Base-by-base conservation (phyloP, 2,888 invertebrate genomes). In the Pristionchus entomophagus region DNA sequence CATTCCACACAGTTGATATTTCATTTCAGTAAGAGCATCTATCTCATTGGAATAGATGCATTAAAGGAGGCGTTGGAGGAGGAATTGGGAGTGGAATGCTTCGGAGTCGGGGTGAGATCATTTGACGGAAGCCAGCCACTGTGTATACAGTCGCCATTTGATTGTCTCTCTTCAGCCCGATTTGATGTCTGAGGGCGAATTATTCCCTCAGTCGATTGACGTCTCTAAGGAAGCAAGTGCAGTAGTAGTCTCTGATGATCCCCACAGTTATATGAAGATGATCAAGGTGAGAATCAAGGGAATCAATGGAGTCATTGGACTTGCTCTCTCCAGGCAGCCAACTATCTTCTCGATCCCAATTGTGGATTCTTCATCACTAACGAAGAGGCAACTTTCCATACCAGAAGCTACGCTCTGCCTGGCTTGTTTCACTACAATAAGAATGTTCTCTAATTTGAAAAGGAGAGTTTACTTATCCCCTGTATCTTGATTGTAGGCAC, bases 181-280 rank as follows among this genome's bases (percentile, higher is more conserved):
- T 56, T 65, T 49, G 5, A 49, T 88, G 65, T 82, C 87, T 41
- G 32, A 22, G 6, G 17, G 41, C 17, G 53, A 73, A 10, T n/a
- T 56, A 10, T 85, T 85, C n/a, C 53, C 56, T 6, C 19, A 26
- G 22, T 89, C n/a, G 86, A 90, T 82, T 77, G 87, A 87, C 51
- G 65, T 87, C 17, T 53, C 82, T 12, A 81, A 83, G 10, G 87
- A 94, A 94, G 92, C 98, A n/a, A 96, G 96, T 0, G 98, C 98
- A 69, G 99, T 99, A 0, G 95, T 98, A 35, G 97, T 98, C 53
- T 98, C 97, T 0, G 98, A 97, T 94, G 99, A 99, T 94, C 96
- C 96, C 87, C 96, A 97, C 94, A 88, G 88, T 93, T 97, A 96
- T 94, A 96, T 96, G 0, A 99, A 99, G 94, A 95, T 99, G 93